Conservation (phyloP, 2,888 invertebrate genomes). For the Schizaphis graminum region DNA sequence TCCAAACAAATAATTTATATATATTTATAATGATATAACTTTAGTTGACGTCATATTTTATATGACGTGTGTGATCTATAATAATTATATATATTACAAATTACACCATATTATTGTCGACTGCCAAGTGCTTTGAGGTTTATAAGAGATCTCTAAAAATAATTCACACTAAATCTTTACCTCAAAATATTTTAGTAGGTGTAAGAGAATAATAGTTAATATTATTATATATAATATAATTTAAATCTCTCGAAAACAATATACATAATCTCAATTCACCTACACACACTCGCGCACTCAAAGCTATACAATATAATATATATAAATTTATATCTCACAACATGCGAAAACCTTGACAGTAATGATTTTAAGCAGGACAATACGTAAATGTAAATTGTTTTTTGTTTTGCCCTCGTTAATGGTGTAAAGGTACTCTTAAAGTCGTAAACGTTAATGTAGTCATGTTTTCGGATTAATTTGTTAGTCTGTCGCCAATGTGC, state of each 20-base stretch:
- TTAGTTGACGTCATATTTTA: background rate
- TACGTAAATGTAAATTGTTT: slow-evolving; percentile 39
- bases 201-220: background rate
- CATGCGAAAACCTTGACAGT: slow-evolving; percentile 37
- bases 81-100: background rate
- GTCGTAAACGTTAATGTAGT: slow-evolving; percentile 30
- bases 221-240: background rate
- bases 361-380: slow-evolving; percentile 22
- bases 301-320: background rate
- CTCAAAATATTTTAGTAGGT: slow-evolving; percentile 5
- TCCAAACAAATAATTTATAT: background rate
- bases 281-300: background rate
- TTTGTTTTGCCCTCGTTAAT: slow-evolving; percentile 7
- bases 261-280: slow-evolving; percentile 9
- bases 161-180: background rate
- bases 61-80: background rate
- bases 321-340: background rate
- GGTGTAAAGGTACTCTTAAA: background rate
- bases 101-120: background rate
- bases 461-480: slow-evolving; percentile 50
- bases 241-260: slow-evolving; percentile 27
- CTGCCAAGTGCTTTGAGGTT: background rate
- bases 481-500: background rate
- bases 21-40: background rate
- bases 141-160: background rate